Evolutionary conservation across 2,888 invertebrate genomes (phyloP), one percentile per base, ranked within the genome.

Genomic region (Neelides folsomi): DNA sequence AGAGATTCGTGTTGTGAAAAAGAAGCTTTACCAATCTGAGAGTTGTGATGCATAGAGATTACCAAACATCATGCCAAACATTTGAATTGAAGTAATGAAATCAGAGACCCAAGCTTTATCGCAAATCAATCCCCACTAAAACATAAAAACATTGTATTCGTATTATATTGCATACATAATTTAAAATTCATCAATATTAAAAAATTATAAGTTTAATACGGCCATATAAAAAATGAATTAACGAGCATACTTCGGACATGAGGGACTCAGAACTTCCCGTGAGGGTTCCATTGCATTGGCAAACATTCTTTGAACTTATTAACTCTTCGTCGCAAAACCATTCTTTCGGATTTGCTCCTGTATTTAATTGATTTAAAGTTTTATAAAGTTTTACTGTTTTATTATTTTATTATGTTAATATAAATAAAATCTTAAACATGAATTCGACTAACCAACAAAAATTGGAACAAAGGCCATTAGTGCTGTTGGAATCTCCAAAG

Each of bases 31-130:
- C 59, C 59, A 59, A 36, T 59, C 59, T 4, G 59, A 57, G 19
- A 59, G 7, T 42, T 59, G 59, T 41, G 59, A 53, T 19, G 59
- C 57, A 18, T 57, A 46, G 9, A 50, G 51, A 41, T 59, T 59
- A 0, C 59, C 59, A 39, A 59, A 55, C 37, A 59, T 53, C 59
- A 59, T 59, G 3, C 57, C 59, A 47, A 55, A 57, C 59, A 59
- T 59, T 52, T 59, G 59, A 41, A 59, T 48, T 27, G 51, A 54
- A 1, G 54, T 57, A 6, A 55, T 57, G n/a, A 55, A 50, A 27
- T 55, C 59, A 4, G 52, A 52, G 8, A 57, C 57, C 55, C 57
- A 59, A 2, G 54, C 52, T 7, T 52, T 51, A 15, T 55, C 55
- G 15, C 59, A 59, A 5, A 59, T 54, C 15, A 59, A 50, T 18